Evolutionary conservation across 2,113 vertebrate species (phyloP), one percentile per base, ranked within the genome.

Genomic region (Dolichallabes microphthalmus): DNA sequence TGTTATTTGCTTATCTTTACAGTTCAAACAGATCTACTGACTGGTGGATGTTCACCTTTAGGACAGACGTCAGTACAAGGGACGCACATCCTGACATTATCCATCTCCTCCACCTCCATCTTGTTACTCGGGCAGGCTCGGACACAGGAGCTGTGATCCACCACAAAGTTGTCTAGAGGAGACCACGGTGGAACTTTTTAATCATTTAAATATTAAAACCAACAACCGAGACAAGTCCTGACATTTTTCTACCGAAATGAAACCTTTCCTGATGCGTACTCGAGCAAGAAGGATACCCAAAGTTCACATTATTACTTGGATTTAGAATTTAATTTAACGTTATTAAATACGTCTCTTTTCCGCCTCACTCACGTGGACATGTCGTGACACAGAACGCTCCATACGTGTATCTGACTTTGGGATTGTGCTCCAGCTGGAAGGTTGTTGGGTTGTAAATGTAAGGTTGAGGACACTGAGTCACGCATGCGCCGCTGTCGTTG

Each of bases 41-140:
- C 5, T 68, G 66, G 66, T 45, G 14, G 80, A 69, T 81, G 39
- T 60, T 91, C 83, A 98, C 98, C 98, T 98, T 99, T 99, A 0
- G 98, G 98, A 74, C 98, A 99, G 92, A 99, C 97, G 89, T 99
- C 98, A 6, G 97, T 98, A 82, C 98, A 99, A 61, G 98, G 97
- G 83, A 98, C 98, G 89, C 98, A 99, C 95, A 96, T 98, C 88
- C 98, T 98, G 90, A 98, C 96, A 0, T 96, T 96, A 87, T 97
- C n/a, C n/a, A n/a, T 98, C 94, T 98, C 96, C 93, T 99, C 97
- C 82, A 98, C 96, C 83, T 99, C 98, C 97, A 98, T 98, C 93
- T 99, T 99, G 92, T 97, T 98, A 92, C 97, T 99, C 0, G 98
- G 98, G 85, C 98, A 99, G 0, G 97, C 98, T 87, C 97, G 93